Base-by-base conservation (phyloP, 2,888 invertebrate genomes). In the Leptinotarsa haldemani region DNA sequence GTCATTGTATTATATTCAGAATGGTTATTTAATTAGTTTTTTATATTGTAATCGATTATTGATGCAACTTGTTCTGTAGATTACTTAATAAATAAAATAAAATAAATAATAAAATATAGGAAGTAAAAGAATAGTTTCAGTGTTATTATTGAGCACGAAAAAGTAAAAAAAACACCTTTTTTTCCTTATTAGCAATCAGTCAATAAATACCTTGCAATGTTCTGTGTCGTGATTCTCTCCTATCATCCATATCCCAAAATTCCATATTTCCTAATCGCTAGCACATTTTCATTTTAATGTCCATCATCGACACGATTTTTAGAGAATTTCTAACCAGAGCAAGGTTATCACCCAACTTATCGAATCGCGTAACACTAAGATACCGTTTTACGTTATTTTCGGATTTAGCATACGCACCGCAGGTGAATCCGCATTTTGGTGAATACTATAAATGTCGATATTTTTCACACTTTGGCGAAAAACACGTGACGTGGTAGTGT, bases 161-260 rank as follows among this genome's bases (percentile, higher is more conserved):
- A 9, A 9, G 2, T 9, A 40, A 40, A 40, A 40, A 40, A 40
- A 40, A 40, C 9, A 40, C 2, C 9, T 40, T 40, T 40, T 40
- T 40, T 40, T 40, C 40, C 2, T 40, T 9, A 40, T 40, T 9
- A 40, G 40, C 18, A 64, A 65, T 22, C 1, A 65, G n/a, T 53
- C 47, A 50, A 63, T 64, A 15, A 52, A 63, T 80, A 84, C 84
- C 84, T 82, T 79, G 81, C 50, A 80, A 76, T 79, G 74, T 79
- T 74, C 82, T 76, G 69, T 81, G 83, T 80, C 85, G 81, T 68
- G 80, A 80, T 80, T 86, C 86, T 74, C 86, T 82, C 74, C 84
- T 82, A 76, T 85, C 85, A 77, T 87, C 86, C 86, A 87, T 87
- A 77, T 83, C 85, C 87, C 87, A 87, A 83, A 85, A 86, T 85